These are phyloP conservation scores for Portevinia maculata DNA, from an alignment of 2,888 invertebrate genomes.

Conservation along the genomic window DNA sequence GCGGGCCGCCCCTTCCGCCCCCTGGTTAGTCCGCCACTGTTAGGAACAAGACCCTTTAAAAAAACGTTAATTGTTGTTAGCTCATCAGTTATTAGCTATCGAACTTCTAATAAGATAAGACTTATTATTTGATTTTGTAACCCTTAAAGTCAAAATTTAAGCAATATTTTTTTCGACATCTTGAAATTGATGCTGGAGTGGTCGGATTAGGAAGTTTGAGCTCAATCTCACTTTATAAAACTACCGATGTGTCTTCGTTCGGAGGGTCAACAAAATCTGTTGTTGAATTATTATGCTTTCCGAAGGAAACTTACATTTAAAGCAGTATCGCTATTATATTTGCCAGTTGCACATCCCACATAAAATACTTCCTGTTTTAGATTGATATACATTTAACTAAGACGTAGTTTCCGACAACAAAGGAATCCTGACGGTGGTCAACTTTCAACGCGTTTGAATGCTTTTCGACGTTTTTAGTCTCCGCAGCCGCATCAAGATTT, in stretches of 20 bases:
- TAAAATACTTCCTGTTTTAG: slow-evolving; percentile 12
- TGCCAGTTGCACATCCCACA: neutral
- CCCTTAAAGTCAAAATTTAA: slow-evolving; percentile 4
- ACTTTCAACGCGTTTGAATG: slow-evolving; percentile 1
- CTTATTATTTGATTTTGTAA: too few species aligned
- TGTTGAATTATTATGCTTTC: neutral
- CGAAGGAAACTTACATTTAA: slow-evolving; percentile 7
- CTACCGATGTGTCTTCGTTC: neutral
- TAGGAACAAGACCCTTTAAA: neutral
- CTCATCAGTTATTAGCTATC: too few species aligned
- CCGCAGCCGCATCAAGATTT: neutral
- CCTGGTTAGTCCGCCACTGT: too few species aligned
- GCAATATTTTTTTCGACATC: too few species aligned
- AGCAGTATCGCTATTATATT: slow-evolving; percentile 5
- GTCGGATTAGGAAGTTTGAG: slow-evolving; percentile 1
- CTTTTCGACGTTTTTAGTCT: neutral
- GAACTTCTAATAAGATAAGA: too few species aligned
- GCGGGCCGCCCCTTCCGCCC: too few species aligned
- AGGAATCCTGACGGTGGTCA: neutral
- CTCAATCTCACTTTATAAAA: slow-evolving; percentile 7
- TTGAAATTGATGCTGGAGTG: slow-evolving; percentile 10
- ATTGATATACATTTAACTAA: neutral
- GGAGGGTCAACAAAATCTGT: slow-evolving; percentile 2
- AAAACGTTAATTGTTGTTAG: neutral
- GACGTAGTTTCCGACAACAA: neutral